Base-by-base conservation (phyloP, 2,113 vertebrate genomes). In the Laticauda laticaudata region DNA sequence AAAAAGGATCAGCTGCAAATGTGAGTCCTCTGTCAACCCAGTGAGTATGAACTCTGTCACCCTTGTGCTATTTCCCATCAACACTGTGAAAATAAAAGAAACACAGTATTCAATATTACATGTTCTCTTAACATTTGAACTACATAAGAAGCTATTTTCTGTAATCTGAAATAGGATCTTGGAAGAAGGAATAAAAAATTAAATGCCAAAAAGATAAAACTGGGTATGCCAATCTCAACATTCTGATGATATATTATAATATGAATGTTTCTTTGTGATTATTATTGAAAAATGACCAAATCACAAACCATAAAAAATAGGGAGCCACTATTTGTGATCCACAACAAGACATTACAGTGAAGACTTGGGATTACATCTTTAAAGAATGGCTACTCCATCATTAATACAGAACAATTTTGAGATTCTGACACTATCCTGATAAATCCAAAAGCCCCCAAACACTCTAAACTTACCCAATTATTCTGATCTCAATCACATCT, bases 1-100 rank as follows among this genome's bases (percentile, higher is more conserved):
- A 14, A 98, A 97, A 2, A 98, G 95, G 26, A 18, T 20, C 2
- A 15, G 2, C 8, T 56, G 53, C 61, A 95, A 81, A 24, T 87
- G 29, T 23, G 54, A 64, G 57, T 51, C 29, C 15, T 89, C 2
- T 0, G 94, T 45, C 90, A 96, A 94, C 34, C 92, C 93, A 39
- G 86, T 24, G 53, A 96, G 93, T 9, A 93, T 54, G 88, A 95
- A 95, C 15, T 93, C 29, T 0, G 24, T 89, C 29, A 92, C 53
- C 0, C 0, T 0, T 48, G 57, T 26, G 0, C n/a, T 94, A 23
- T 86, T 86, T 86, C 10, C 85, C 85, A 86, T 86, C 3, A 43
- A 43, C 43, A 43, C 43, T 43, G 43, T 43, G 43, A 43, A 43
- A 43, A 43, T 43, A 43, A 43, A 43, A 43, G 43, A 43, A 2